Evolutionary conservation across 2,113 vertebrate species (phyloP).

Genomic region (Suncus etruscus): DNA sequence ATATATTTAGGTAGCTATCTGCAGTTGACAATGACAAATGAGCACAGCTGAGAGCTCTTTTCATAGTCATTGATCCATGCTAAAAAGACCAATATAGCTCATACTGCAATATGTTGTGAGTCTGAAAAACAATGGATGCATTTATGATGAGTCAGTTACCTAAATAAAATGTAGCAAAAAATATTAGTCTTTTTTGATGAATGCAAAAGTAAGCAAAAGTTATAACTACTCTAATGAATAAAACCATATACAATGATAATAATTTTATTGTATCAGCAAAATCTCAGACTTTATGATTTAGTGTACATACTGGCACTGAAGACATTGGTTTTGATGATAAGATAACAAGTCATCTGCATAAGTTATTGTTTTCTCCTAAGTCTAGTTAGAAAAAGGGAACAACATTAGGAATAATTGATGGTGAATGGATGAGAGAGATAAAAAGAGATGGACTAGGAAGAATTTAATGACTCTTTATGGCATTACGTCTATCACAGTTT

Average conservation of each 20-base stretch:
- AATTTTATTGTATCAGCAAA: conserved; percentile 62
- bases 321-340: conserved; percentile 65
- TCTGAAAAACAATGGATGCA: conserved; percentile 62
- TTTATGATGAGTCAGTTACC: conserved; percentile 66
- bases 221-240: conserved; percentile 56
- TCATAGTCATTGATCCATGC: conserved; percentile 78
- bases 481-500: conserved; percentile 88
- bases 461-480: conserved; percentile 87
- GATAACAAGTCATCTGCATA: conserved; percentile 68
- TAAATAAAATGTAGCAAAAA: conserved; percentile 54
- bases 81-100: conserved; percentile 75
- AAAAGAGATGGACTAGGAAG: conserved; percentile 85
- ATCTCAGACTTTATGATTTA: conserved; percentile 19
- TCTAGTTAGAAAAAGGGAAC: conserved; percentile 72
- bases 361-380: conserved; percentile 76
- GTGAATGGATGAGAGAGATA: conserved; percentile 83
- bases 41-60: conserved; percentile 70
- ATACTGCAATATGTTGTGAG: conserved; percentile 67
- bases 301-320: conserved; percentile 55
- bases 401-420: conserved; percentile 85
- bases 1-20: conserved; percentile 76
- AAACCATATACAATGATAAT: conserved; percentile 58
- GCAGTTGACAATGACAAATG: conserved; percentile 81
- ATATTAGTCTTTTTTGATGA: conserved; percentile 4
- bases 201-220: conserved; percentile 59